phyloP scores from a whole-genome alignment of 2,888 invertebrate genomes.

The Priapulus caudatus region DNA sequence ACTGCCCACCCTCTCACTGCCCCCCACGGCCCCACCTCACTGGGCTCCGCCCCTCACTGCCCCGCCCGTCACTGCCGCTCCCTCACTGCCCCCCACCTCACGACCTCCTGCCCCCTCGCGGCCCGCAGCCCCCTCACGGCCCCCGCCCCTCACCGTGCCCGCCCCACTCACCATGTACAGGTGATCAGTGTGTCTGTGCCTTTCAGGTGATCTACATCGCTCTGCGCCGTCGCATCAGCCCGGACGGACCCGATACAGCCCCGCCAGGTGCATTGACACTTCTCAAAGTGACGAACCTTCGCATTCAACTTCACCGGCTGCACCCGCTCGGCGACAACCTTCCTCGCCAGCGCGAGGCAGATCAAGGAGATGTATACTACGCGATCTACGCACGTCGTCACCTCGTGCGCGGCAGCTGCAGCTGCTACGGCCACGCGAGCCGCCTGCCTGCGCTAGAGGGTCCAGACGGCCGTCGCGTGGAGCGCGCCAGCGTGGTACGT shows the following conservation, averaged over 20 bases:
- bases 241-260: constrained; percentile 58
- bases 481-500: too few species aligned
- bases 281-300: constrained; percentile 88
- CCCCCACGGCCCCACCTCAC: too few species aligned
- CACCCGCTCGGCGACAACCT: constrained; percentile 95
- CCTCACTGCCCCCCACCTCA: too few species aligned
- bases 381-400: constrained; percentile 93
- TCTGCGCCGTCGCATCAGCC: constrained; percentile 64
- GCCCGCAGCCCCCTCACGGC: too few species aligned
- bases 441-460: constrained; percentile 38
- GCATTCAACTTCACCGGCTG: constrained; percentile 86
- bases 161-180: too few species aligned
- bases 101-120: too few species aligned
- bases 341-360: constrained; percentile 78
- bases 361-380: constrained; percentile 98
- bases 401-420: constrained; percentile 94
- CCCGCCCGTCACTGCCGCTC: too few species aligned
- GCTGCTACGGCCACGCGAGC: constrained; percentile 95
- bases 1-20: too few species aligned
- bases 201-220: constrained; percentile 84
- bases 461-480: too few species aligned
- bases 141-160: too few species aligned
- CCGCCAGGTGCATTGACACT: constrained; percentile 90
- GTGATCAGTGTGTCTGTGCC: too few species aligned
- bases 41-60: too few species aligned